These are phyloP conservation scores for Cotesia vestalis DNA, from an alignment of 1,140 invertebrate genomes.

Conservation along the genomic window DNA sequence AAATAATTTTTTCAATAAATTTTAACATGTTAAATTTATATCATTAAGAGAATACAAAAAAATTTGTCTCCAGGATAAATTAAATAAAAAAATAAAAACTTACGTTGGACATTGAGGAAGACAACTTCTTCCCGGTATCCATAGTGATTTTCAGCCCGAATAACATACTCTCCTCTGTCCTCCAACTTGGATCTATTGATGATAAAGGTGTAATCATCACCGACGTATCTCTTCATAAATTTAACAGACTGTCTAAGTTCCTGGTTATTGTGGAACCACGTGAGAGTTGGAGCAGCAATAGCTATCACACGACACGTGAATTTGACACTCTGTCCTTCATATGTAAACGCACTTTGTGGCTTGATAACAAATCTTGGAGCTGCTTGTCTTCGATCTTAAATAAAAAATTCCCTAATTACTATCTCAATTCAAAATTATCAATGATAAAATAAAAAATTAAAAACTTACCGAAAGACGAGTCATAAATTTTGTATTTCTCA, in stretches of 20 bases:
- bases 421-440: not conserved
- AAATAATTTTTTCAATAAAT: too few relatives aligned
- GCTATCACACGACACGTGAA: conserved; percentile 97
- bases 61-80: too few relatives aligned
- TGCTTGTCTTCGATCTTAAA: conserved; percentile 92
- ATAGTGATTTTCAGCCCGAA: conserved; percentile 97
- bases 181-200: conserved; percentile 95
- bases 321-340: conserved; percentile 96
- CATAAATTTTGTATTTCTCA: conserved; percentile 96
- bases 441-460: not conserved
- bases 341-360: conserved; percentile 93
- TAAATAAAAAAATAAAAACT: conserved; percentile 55
- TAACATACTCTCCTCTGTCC: conserved; percentile 97
- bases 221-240: conserved; percentile 97
- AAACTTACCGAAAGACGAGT: conserved; percentile 87
- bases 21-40: too few relatives aligned
- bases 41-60: too few relatives aligned
- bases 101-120: conserved; percentile 96
- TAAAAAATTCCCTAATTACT: conserved; percentile 23
- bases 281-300: conserved; percentile 90
- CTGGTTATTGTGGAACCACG: conserved; percentile 93
- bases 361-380: conserved; percentile 97
- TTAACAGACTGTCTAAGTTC: conserved; percentile 98
- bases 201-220: conserved; percentile 96
- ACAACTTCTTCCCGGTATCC: conserved; percentile 95